Evolutionary conservation across 2,888 invertebrate genomes (phyloP).

Genomic region (Melanchra persicariae): DNA sequence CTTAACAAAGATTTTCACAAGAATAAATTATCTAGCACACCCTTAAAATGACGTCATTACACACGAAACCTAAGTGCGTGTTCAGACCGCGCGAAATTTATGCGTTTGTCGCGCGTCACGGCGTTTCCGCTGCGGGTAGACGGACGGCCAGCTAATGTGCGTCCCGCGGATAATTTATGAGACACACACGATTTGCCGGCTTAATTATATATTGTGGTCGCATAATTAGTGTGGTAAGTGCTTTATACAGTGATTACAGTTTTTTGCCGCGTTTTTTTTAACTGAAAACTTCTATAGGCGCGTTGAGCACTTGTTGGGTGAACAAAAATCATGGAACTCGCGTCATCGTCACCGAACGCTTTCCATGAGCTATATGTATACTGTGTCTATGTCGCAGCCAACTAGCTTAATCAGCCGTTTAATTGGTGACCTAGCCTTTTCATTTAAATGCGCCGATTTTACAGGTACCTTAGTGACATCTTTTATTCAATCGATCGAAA

Average conservation of each 20-base stretch:
- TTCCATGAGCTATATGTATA: too few species aligned
- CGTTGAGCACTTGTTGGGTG: too few species aligned
- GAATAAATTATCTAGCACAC: neutral
- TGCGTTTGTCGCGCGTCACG: conserved; percentile 58
- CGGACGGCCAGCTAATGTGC: conserved; percentile 57
- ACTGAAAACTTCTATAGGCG: too few species aligned
- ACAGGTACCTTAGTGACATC: too few species aligned
- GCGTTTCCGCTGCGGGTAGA: conserved; percentile 56
- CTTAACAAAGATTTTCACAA: neutral
- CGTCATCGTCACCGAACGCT: too few species aligned
- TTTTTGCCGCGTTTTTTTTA: conserved; percentile 10
- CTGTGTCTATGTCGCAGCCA: too few species aligned
- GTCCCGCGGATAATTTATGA: conserved; percentile 49
- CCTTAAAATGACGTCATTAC: conserved; percentile 40
- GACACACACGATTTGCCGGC: conserved; percentile 46
- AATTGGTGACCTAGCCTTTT: too few species aligned
- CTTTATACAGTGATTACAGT: conserved; percentile 4
- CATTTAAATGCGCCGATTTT: too few species aligned
- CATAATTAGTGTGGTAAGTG: conserved; percentile 41
- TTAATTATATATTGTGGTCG: conserved; percentile 46
- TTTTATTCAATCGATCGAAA: too few species aligned
- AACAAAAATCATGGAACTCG: too few species aligned
- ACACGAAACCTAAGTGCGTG: conserved; percentile 49
- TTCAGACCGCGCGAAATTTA: conserved; percentile 55
- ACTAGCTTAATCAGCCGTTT: too few species aligned